Conservation (phyloP, 2,888 invertebrate genomes). For the Catonia carolina region DNA sequence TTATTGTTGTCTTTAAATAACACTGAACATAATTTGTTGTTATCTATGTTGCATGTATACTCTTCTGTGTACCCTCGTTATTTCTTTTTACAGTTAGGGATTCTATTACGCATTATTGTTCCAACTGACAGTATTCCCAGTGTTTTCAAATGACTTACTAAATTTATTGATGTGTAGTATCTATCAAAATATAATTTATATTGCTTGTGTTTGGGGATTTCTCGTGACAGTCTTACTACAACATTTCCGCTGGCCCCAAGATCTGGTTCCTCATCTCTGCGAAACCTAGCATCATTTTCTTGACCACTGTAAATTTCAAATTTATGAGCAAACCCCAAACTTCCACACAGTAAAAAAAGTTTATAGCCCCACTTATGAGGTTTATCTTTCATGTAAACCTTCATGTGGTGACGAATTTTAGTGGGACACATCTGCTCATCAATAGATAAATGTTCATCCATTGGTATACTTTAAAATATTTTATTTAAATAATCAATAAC, state of each 20-base stretch:
- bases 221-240: conserved; percentile 21
- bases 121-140: conserved; percentile 19
- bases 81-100: conserved; percentile 7
- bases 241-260: conserved; percentile 23
- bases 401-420: conserved; percentile 31
- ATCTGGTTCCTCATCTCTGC: conserved; percentile 20
- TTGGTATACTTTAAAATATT: conserved; percentile 28
- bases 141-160: conserved; percentile 8
- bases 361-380: conserved; percentile 39
- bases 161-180: conserved; percentile 20
- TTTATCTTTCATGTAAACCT: conserved; percentile 39
- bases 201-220: conserved; percentile 12
- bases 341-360: conserved; percentile 23
- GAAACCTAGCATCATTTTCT: conserved; percentile 17
- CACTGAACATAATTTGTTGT: neutral
- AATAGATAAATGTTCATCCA: conserved; percentile 30
- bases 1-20: neutral
- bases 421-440: conserved; percentile 36
- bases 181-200: conserved; percentile 24
- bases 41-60: neutral
- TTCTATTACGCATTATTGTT: conserved; percentile 20
- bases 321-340: conserved; percentile 23
- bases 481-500: conserved; percentile 28
- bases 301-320: conserved; percentile 28
- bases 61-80: neutral